phyloP scores from a whole-genome alignment of 2,888 invertebrate genomes.

The Erebia epiphron region DNA sequence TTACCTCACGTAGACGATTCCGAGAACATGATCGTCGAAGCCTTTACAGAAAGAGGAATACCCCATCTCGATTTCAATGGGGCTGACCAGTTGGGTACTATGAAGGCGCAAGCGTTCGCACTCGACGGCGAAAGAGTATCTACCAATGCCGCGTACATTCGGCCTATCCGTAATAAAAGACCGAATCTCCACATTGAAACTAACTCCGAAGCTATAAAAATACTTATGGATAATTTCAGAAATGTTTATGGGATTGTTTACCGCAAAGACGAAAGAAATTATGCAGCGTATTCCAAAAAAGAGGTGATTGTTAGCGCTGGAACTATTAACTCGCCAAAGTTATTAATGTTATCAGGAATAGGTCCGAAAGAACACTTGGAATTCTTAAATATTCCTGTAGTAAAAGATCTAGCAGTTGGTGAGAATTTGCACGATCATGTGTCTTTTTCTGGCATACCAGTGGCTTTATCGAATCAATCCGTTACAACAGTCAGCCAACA shows the following conservation, averaged over 20 bases:
- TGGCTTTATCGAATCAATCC: slow-evolving; percentile 77
- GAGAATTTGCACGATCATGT: slow-evolving; percentile 70
- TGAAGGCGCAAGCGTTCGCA: slow-evolving; percentile 81
- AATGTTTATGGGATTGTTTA: slow-evolving; percentile 62
- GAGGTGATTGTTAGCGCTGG: slow-evolving; percentile 67
- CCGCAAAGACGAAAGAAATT: slow-evolving; percentile 42
- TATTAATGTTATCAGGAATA: slow-evolving; percentile 67
- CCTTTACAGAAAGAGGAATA: slow-evolving; percentile 83
- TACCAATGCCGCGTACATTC: slow-evolving; percentile 85
- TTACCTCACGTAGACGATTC: slow-evolving; percentile 84
- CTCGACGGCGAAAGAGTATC: slow-evolving; percentile 83
- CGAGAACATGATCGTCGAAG: slow-evolving; percentile 77
- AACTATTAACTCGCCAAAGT: slow-evolving; percentile 59
- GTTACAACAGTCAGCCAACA: slow-evolving; percentile 66
- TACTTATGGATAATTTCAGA: slow-evolving; percentile 78
- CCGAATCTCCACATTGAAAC: slow-evolving; percentile 78
- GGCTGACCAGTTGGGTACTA: slow-evolving; percentile 78
- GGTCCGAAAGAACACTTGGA: slow-evolving; percentile 61
- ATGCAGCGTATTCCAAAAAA: slow-evolving; percentile 57
- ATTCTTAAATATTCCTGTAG: slow-evolving; percentile 51
- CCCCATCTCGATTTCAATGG: slow-evolving; percentile 81
- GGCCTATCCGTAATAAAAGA: slow-evolving; percentile 81
- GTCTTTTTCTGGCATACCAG: slow-evolving; percentile 70
- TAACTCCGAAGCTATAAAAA: slow-evolving; percentile 76
- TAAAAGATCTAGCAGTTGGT: slow-evolving; percentile 63